Percentiles rank a stretch among this genome's conserved stretches.
Conservation (phyloP, 2,888 invertebrate genomes). For the Chaitophorus viminalis region DNA sequence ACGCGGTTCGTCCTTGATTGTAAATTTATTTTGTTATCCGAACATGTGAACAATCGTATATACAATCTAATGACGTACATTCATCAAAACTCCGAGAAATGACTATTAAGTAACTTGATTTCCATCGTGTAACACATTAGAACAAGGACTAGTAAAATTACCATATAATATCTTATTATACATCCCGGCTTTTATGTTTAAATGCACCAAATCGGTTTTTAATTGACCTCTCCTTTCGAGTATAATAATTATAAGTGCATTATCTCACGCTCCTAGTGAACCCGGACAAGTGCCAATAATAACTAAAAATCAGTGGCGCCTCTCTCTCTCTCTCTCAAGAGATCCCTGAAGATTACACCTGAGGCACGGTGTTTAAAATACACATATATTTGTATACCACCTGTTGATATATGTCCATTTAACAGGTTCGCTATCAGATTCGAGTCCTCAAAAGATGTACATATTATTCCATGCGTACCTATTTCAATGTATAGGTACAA, state of each 20-base stretch:
- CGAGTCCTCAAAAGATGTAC: constrained; percentile 6
- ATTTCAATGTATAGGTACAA: neutral
- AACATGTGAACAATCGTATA: constrained; percentile 35
- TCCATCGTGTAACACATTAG: constrained; percentile 12
- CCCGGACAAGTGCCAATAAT: constrained; percentile 52
- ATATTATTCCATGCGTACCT: neutral
- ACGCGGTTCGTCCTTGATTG: constrained; percentile 39
- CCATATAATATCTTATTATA: constrained; percentile 53
- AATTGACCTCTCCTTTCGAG: constrained; percentile 35
- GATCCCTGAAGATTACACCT: constrained; percentile 24
- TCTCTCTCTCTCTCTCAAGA: constrained; percentile 31
- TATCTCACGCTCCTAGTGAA: constrained; percentile 53
- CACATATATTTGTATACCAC: constrained; percentile 18
- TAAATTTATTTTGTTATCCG: constrained; percentile 30
- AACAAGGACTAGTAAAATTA: constrained; percentile 52
- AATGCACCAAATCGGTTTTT: constrained; percentile 49
- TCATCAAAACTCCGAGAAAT: constrained; percentile 39
- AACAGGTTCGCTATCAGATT: constrained; percentile 47
- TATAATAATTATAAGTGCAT: constrained; percentile 51
- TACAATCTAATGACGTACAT: constrained; percentile 24
- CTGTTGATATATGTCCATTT: constrained; percentile 49
- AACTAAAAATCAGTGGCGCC: constrained; percentile 56
- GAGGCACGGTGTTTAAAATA: constrained; percentile 9
- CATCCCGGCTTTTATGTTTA: constrained; percentile 30
- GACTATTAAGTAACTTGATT: constrained; percentile 7